Base-by-base conservation (phyloP, 2,797 vertebrate genomes). In the Epinephelus malabaricus region DNA sequence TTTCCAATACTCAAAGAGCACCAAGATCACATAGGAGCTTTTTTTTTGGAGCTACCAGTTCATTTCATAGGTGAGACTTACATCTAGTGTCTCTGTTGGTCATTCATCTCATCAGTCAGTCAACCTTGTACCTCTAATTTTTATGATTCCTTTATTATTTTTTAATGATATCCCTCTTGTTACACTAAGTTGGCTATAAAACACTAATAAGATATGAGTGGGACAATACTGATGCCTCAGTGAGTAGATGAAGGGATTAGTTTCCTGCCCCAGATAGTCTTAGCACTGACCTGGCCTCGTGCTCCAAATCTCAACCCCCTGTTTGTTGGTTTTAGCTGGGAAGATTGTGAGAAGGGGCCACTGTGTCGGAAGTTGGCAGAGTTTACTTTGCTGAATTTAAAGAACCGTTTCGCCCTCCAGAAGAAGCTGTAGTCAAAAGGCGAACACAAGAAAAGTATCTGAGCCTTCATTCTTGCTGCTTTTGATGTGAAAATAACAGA, bases 381-480 rank as follows among this genome's bases (percentile, higher is more conserved):
- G 82, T 82, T 73, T 56, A 75, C 49, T 81, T 72, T 64, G 5
- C 70, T 81, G 77, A 70, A 73, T 81, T 76, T 84, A 80, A 88
- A 82, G 56, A 0, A 14, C 27, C 19, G 70, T 59, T 77, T 77
- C 13, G 3, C 21, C 61, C 27, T 61, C 38, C 30, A 13, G 23
- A 62, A 61, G 76, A 85, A 71, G 50, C 77, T 1, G 27, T 19
- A 40, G 71, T 51, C 66, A 23, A 2, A 19, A 53, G 49, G 64
- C 5, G 68, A 76, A 58, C 2, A 21, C 21, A 60, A 56, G 54
- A 78, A 76, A 1, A 1, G 55, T 18, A 38, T 72, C 19, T 0
- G 47, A 60, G 72, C 34, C 19, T 67, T 72, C 62, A 60, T 68
- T 15, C 34, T 0, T 2, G 53, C 62, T 38, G 4, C 79, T 47